Conservation (phyloP, 2,888 invertebrate species). For the Heliconius ismenius region DNA sequence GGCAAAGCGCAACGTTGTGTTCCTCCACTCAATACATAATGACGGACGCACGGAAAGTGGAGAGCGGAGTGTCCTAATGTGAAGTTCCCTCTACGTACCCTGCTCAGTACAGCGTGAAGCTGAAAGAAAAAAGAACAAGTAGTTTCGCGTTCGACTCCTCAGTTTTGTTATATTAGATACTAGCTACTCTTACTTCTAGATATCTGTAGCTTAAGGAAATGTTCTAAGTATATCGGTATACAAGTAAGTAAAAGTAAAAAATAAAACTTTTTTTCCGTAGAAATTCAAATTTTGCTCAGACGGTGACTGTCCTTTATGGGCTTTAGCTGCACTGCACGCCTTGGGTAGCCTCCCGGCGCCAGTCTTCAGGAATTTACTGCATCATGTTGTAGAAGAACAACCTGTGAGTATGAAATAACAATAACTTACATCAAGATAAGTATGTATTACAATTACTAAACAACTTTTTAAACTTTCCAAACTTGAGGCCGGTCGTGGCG, state of each 20-base stretch:
- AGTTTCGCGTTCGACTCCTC: too few species aligned
- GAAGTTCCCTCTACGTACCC: too few species aligned
- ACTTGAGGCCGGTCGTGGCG: too few species aligned
- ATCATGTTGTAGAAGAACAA: constrained; percentile 62
- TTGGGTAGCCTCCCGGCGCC: constrained; percentile 65
- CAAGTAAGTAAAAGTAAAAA: neutral
- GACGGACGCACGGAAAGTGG: too few species aligned
- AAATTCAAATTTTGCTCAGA: constrained; percentile 77
- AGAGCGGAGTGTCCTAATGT: too few species aligned
- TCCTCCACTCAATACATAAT: too few species aligned
- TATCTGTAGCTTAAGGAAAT: neutral
- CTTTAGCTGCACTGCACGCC: constrained; percentile 69
- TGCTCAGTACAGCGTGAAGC: too few species aligned
- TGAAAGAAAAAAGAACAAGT: too few species aligned
- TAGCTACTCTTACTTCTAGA: too few species aligned
- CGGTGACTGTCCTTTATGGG: constrained; percentile 76
- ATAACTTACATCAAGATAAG: neutral
- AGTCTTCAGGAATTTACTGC: constrained; percentile 63
- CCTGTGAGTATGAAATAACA: constrained; percentile 53
- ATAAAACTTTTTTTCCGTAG: constrained; percentile 47
- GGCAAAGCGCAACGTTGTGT: too few species aligned
- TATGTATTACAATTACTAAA: neutral
- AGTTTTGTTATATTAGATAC: too few species aligned
- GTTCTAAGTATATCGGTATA: neutral
- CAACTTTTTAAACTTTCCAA: neutral